Evolutionary conservation across 2,888 invertebrate species (phyloP), one percentile per base, ranked within the genome.

Genomic region (Hipparchia sbordonii): DNA sequence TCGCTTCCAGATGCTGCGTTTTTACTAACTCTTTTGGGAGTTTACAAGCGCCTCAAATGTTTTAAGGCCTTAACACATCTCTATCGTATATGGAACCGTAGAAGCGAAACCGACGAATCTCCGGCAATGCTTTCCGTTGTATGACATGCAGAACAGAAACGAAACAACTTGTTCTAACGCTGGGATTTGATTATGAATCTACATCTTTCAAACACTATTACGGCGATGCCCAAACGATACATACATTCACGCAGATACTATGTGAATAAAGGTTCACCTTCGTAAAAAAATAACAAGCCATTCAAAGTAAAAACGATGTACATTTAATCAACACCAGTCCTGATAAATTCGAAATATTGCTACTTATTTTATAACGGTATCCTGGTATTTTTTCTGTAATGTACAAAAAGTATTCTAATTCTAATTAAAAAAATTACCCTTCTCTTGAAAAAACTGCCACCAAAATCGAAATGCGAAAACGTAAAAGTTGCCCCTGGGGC

Each of bases 1-100:
- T 86, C 89, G 82, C 81, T 79, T 86, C 82, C 89, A 87, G 84
- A 75, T 76, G 75, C 82, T 82, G 75, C 77, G 76, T 82, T 85
- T 87, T 87, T 87, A 87, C 80, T 81, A 79, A 71, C 74, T 83
- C 82, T 78, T 73, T 74, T 80, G 77, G 71, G 76, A 75, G 77
- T 76, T 48, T 48, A 48, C 7, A 60, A 60, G 60, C 54, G 56
- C 45, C 46, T 12, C 2, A 54, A n/a, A 12, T 9, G 1, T 10
- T 54, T 54, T n/a, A 54, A 54, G 48, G 7, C 4, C 1, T 6
- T 48, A 8, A 6, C 7, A 48, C 7, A 48, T 8, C 6, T 48
- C 1, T 48, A 6, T 5, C 48, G 6, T 8, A 48, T 6, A 48
- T 4, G 48, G 8, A 6, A 48, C 7, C 8, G 48, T 48, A 48